Evolutionary conservation across 92 coral and sea anemone genomes (phyloP).

Genomic region (Bergia sp.): DNA sequence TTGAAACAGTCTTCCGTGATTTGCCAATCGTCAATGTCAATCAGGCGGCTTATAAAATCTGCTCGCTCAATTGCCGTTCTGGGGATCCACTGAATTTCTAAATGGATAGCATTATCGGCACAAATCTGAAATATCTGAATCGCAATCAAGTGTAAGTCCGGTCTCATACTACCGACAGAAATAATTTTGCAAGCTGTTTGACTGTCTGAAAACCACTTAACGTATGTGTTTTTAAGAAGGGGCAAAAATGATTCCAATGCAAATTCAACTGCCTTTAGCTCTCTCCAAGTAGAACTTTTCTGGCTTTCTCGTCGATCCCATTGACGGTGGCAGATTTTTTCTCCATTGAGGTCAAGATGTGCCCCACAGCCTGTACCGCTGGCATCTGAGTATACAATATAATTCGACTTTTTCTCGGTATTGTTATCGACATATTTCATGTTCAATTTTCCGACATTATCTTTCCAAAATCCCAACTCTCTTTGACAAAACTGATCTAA

Average conservation of each 20-base stretch:
- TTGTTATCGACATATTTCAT: not conserved
- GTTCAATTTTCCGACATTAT: not conserved
- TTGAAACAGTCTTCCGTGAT: conserved; percentile 39
- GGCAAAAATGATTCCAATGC: not conserved
- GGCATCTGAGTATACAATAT: conserved; percentile 38
- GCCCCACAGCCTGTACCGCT: conserved; percentile 48
- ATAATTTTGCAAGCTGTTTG: conserved; percentile 62
- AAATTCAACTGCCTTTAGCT: not conserved
- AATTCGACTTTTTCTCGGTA: no score
- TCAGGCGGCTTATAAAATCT: conserved; percentile 57
- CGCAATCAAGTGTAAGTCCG: conserved; percentile 50
- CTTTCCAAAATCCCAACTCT: conserved; percentile 43
- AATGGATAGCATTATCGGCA: conserved; percentile 16
- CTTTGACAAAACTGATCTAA: conserved; percentile 54
- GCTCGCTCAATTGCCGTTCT: conserved; percentile 50
- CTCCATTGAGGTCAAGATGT: conserved; percentile 10
- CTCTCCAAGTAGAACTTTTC: conserved; percentile 44
- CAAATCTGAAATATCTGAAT: conserved; percentile 53
- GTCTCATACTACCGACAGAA: conserved; percentile 63
- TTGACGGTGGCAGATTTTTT: not conserved
- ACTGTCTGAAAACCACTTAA: conserved; percentile 41
- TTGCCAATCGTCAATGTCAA: conserved; percentile 72
- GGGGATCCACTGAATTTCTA: conserved; percentile 72
- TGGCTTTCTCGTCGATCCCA: conserved; percentile 16
- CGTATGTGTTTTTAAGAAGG: not conserved